These are phyloP conservation scores for Copidosoma floridanum DNA, from an alignment of 1,140 invertebrate genomes.

Conservation along the genomic window DNA sequence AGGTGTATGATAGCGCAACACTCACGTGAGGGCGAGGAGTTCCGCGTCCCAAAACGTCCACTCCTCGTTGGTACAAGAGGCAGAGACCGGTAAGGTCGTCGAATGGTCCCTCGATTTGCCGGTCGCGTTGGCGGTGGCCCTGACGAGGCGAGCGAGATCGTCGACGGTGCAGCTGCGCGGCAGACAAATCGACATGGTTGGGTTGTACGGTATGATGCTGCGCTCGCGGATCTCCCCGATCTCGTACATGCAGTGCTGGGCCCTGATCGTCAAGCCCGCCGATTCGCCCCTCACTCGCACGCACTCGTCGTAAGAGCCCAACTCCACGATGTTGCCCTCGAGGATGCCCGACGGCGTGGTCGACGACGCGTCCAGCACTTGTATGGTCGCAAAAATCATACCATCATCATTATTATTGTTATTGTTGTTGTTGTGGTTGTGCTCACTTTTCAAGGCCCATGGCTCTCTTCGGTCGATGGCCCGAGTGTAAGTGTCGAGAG, in stretches of 20 bases:
- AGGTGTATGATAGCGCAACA: too few relatives aligned
- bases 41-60: background rate
- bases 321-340: constrained; percentile 37
- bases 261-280: constrained; percentile 10
- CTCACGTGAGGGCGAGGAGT: background rate
- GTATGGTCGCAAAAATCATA: too few relatives aligned
- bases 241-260: constrained; percentile 33
- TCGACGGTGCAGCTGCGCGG: constrained; percentile 23
- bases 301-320: constrained; percentile 48
- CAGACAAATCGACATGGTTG: constrained; percentile 31
- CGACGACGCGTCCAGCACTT: constrained; percentile 47
- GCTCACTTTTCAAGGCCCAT: constrained; percentile 23
- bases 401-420: too few relatives aligned
- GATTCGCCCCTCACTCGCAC: constrained; percentile 21
- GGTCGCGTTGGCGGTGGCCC: background rate
- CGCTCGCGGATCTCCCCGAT: background rate
- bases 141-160: constrained; percentile 7
- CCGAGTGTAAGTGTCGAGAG: background rate
- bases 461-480: background rate
- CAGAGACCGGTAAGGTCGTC: background rate
- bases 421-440: too few relatives aligned
- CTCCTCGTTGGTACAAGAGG: background rate
- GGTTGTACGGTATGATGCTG: background rate
- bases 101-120: background rate
- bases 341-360: constrained; percentile 45